These are phyloP conservation scores for Cyclura pinguis DNA, from an alignment of 2,797 vertebrate species.

Conservation along the genomic window DNA sequence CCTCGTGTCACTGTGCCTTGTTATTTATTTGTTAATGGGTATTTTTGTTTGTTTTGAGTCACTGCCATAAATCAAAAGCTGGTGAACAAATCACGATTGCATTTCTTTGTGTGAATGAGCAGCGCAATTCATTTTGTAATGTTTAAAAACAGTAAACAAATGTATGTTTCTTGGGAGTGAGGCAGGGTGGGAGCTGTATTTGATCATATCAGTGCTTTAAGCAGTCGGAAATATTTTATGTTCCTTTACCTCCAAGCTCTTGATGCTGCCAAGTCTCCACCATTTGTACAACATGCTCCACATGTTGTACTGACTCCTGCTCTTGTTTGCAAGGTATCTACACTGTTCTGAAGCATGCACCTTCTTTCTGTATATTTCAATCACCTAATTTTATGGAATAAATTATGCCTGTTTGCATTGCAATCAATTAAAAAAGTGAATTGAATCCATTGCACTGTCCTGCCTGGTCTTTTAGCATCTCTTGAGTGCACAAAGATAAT, in stretches of 20 bases:
- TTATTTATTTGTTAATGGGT: constrained; percentile 1
- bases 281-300: constrained; percentile 65
- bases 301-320: constrained; percentile 65
- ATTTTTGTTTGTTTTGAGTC: background rate
- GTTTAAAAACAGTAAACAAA: background rate
- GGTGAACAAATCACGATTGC: constrained; percentile 32
- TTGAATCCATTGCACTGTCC: fast-evolving
- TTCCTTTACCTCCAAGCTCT: constrained; percentile 77
- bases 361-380: constrained; percentile 77
- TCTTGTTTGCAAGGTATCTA: constrained; percentile 72
- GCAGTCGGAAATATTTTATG: constrained; percentile 38
- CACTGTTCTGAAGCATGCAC: constrained; percentile 80
- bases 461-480: background rate
- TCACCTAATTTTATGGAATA: constrained; percentile 78
- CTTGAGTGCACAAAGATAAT: too few relatives aligned
- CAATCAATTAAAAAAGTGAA: constrained; percentile 78
- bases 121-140: background rate
- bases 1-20: constrained; percentile 69
- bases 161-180: constrained; percentile 26
- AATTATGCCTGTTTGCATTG: constrained; percentile 85
- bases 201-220: constrained; percentile 62
- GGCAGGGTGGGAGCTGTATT: constrained; percentile 16
- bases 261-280: constrained; percentile 76
- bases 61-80: constrained; percentile 1
- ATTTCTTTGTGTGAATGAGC: background rate